Evolutionary conservation across 2,888 invertebrate species (phyloP), one percentile per base, ranked within the genome.

Genomic region (Chironomus riparius): DNA sequence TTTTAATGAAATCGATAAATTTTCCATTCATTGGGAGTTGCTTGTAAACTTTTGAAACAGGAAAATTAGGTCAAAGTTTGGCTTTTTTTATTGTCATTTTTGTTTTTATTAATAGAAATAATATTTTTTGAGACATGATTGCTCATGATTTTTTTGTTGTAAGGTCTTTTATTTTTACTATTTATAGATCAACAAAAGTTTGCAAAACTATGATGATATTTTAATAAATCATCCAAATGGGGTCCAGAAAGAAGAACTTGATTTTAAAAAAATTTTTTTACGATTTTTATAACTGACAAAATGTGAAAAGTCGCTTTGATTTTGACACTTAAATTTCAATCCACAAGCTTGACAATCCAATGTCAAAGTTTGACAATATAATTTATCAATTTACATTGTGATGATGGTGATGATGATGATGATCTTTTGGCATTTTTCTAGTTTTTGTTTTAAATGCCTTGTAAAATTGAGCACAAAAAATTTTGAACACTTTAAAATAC

Each of bases 341-440:
- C 28, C 28, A 28, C 4, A 28, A 28, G 5, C 28, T 38, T 38
- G 38, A 38, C 38, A 38, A 38, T 38, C 10, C 38, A 38, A 38
- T 7, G 2, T 38, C 10, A 2, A 38, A 38, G 4, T 38, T 38
- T 10, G 10, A 38, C 38, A 38, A 10, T 5, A 15, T 56, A 69
- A 38, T 38, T 21, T 18, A 18, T 22, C 24, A 18, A 22, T 47
- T 69, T 69, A 69, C 65, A 65, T 56, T 18, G 12, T 65, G 65
- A n/a, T 73, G 73, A 77, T 78, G 77, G 70, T 77, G 75, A 80
- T 81, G 79, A 79, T 82, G 80, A 78, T 81, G 81, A 80, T 83
- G 84, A 79, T 82, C 83, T 18, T 82, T 82, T 21, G 84, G 78
- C 68, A 77, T 77, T 28, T 62, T 70, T 15, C 15, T 56, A 4